phyloP scores from a whole-genome alignment of 2,113 vertebrate species.

The Naja naja region DNA sequence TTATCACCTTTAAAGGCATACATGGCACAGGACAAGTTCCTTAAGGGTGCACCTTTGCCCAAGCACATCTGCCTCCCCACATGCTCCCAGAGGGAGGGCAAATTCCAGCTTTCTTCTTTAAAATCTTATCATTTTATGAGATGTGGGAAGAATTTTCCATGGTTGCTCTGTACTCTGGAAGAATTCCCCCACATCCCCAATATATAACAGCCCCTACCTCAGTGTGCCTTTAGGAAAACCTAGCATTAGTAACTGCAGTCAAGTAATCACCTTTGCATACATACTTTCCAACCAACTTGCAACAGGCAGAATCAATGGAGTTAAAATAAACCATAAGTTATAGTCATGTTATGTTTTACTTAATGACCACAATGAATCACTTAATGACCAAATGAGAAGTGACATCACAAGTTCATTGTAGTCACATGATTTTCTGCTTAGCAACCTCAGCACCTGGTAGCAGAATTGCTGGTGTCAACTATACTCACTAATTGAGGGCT shows the following conservation, averaged over 20 bases:
- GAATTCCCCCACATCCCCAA: too few relatives aligned
- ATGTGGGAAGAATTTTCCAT: too few relatives aligned
- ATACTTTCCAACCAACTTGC: too few relatives aligned
- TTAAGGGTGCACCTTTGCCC: background rate
- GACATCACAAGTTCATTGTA: background rate
- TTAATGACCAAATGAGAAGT: background rate
- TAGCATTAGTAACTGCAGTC: too few relatives aligned
- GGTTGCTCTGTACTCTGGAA: too few relatives aligned
- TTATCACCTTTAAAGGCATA: background rate
- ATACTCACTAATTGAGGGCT: background rate
- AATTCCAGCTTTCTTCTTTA: too few relatives aligned
- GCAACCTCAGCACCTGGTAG: background rate
- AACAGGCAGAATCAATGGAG: too few relatives aligned
- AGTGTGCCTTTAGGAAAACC: too few relatives aligned
- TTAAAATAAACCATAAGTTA: background rate
- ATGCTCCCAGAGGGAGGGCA: too few relatives aligned
- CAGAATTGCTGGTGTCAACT: background rate
- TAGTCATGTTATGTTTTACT: background rate
- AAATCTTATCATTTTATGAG: too few relatives aligned
- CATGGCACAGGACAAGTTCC: background rate
- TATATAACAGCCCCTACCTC: too few relatives aligned
- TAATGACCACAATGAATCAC: background rate
- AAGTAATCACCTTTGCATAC: too few relatives aligned
- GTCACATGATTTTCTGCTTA: background rate
- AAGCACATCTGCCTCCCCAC: background rate